Evolutionary conservation across 1,140 invertebrate genomes (phyloP).

Genomic region (Scaptomyza montana): DNA sequence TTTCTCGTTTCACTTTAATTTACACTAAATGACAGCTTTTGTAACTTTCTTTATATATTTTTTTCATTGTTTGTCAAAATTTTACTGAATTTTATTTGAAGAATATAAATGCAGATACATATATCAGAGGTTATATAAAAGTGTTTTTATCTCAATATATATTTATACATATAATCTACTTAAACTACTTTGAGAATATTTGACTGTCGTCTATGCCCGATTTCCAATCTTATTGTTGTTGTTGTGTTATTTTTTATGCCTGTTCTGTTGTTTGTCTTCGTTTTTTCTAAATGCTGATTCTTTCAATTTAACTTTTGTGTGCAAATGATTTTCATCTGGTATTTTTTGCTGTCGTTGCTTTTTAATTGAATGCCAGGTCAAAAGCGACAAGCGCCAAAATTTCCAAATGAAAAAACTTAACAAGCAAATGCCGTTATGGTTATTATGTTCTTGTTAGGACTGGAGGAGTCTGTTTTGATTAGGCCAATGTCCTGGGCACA

Average conservation of each 20-base stretch:
- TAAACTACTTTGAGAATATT: not conserved
- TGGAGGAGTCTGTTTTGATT: constrained; percentile 45
- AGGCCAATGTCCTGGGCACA: constrained; percentile 51
- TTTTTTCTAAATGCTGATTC: constrained; percentile 34
- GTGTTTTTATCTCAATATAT: no score
- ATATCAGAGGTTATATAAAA: no score
- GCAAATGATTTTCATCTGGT: constrained; percentile 10
- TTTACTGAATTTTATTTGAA: not conserved
- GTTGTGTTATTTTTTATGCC: not conserved
- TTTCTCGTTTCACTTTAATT: constrained; percentile 3
- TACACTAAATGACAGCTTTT: not conserved
- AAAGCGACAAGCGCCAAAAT: constrained; percentile 51
- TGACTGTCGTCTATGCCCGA: not conserved
- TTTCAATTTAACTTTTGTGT: constrained; percentile 56
- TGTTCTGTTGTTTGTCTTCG: not conserved
- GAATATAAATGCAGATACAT: not conserved
- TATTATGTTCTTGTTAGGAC: not conserved
- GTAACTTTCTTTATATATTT: not conserved
- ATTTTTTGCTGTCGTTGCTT: constrained; percentile 18
- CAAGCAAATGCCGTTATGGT: constrained; percentile 16
- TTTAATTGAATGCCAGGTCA: constrained; percentile 69
- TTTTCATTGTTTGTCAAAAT: no score
- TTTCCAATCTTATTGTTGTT: not conserved
- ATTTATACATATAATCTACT: no score
- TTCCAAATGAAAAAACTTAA: constrained; percentile 53